These are phyloP conservation scores for Scelioninae gen. 2 DNA, from an alignment of 2,888 invertebrate genomes.

Conservation along the genomic window DNA sequence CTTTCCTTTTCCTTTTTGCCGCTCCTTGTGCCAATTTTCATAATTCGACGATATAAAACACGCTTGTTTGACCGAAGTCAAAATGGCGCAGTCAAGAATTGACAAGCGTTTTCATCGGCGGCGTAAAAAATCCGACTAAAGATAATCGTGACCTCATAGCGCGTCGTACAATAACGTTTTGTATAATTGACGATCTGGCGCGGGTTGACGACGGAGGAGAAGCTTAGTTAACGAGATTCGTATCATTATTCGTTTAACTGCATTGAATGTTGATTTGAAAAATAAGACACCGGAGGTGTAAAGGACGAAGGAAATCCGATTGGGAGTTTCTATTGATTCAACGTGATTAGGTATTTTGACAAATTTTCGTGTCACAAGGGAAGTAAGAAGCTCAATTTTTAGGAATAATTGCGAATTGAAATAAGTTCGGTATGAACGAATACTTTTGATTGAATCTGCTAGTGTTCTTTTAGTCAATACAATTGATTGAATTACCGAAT, in stretches of 20 bases:
- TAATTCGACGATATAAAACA: conserved; percentile 22
- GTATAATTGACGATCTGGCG: conserved; percentile 53
- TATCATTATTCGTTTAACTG: conserved; percentile 2
- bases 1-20: too few species aligned
- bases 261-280: conserved; percentile 7
- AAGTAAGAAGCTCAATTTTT: too few species aligned
- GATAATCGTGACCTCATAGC: conserved; percentile 57
- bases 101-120: conserved; percentile 48
- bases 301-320: conserved; percentile 1
- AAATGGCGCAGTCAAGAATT: conserved; percentile 25
- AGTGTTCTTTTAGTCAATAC: too few species aligned
- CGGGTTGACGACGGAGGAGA: conserved; percentile 52
- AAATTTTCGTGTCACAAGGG: too few species aligned
- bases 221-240: conserved; percentile 30
- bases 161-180: conserved; percentile 52
- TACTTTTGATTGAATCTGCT: too few species aligned
- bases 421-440: too few species aligned
- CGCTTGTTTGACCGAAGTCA: conserved; percentile 12
- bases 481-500: too few species aligned
- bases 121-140: conserved; percentile 54
- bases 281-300: conserved; percentile 1
- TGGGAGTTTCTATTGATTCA: neutral
- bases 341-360: neutral
- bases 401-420: too few species aligned
- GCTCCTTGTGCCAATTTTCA: conserved; percentile 10